Evolutionary conservation across 1,140 invertebrate species (phyloP).

Genomic region (Adoxophyes honmai): DNA sequence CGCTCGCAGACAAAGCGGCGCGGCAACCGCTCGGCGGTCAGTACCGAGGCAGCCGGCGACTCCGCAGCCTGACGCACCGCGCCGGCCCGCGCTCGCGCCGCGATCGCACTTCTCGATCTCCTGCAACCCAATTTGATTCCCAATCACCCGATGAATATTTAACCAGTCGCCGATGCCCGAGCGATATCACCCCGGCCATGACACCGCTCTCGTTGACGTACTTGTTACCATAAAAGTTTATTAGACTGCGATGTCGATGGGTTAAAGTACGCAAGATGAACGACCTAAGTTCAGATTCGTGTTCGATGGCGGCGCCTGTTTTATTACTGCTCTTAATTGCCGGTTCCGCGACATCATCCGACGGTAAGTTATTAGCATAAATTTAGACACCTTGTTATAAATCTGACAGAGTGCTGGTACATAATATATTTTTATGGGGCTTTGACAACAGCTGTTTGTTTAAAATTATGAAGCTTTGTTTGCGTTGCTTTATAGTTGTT

Average conservation of each 20-base stretch:
- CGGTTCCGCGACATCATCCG: constrained; percentile 43
- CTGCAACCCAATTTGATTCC: constrained; percentile 41
- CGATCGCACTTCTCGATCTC: constrained; percentile 19
- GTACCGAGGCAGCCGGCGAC: constrained; percentile 53
- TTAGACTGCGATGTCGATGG: constrained; percentile 46
- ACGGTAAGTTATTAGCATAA: constrained; percentile 48
- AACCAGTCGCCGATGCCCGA: constrained; percentile 50
- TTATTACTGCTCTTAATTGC: constrained; percentile 43
- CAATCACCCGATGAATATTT: constrained; percentile 65
- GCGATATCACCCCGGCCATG: constrained; percentile 41
- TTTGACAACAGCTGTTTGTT: neutral
- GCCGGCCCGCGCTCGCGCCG: constrained; percentile 29
- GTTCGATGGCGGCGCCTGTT: constrained; percentile 30
- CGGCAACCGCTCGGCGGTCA: constrained; percentile 39
- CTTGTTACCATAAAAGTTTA: constrained; percentile 49
- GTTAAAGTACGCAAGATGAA: constrained; percentile 39
- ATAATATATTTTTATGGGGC: constrained; percentile 4
- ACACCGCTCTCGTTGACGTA: constrained; percentile 49
- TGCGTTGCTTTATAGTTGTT: neutral
- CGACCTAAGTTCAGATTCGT: constrained; percentile 44
- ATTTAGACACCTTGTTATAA: constrained; percentile 6
- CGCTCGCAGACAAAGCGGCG: constrained; percentile 55
- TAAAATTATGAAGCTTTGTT: neutral
- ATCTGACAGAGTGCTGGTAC: neutral
- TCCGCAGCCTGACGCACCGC: constrained; percentile 38